Conservation (phyloP, 2,888 invertebrate species). For the Thecophora atra region DNA sequence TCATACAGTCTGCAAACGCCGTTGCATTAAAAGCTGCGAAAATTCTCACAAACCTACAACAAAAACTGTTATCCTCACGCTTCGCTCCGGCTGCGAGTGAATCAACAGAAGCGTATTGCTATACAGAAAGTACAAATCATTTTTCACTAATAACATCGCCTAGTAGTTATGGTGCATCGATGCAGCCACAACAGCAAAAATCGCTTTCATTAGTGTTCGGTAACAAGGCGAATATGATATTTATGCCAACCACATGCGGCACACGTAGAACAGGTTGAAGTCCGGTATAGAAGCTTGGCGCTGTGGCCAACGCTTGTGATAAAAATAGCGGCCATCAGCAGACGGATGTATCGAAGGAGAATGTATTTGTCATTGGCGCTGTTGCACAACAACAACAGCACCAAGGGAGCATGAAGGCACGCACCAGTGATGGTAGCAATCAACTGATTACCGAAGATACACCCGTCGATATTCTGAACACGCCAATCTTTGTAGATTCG, state of each 20-base stretch:
- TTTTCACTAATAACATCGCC: conserved; percentile 52
- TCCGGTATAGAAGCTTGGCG: conserved; percentile 45
- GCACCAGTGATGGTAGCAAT: conserved; percentile 39
- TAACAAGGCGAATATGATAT: conserved; percentile 56
- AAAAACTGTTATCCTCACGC: conserved; percentile 45
- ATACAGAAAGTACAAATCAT: conserved; percentile 64
- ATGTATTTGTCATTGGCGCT: conserved; percentile 57
- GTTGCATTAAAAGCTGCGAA: conserved; percentile 46
- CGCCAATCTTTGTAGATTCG: conserved; percentile 61
- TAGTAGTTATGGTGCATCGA: conserved; percentile 40
- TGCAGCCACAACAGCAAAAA: conserved; percentile 34
- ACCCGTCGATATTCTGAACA: conserved; percentile 68
- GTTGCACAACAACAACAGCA: conserved; percentile 30
- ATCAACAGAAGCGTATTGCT: conserved; percentile 54
- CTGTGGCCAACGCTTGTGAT: conserved; percentile 30
- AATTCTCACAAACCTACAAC: conserved; percentile 43
- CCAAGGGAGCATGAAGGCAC: conserved; percentile 4
- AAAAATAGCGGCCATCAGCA: conserved; percentile 28
- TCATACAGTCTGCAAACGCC: conserved; percentile 59
- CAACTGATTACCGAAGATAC: conserved; percentile 70
- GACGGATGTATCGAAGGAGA: conserved; percentile 47
- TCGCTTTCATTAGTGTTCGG: conserved; percentile 21
- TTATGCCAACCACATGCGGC: conserved; percentile 54
- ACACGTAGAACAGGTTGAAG: conserved; percentile 41
- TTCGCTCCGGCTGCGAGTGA: conserved; percentile 39